Conservation (phyloP, 2,113 vertebrate genomes). For the Hypanus sabinus region DNA sequence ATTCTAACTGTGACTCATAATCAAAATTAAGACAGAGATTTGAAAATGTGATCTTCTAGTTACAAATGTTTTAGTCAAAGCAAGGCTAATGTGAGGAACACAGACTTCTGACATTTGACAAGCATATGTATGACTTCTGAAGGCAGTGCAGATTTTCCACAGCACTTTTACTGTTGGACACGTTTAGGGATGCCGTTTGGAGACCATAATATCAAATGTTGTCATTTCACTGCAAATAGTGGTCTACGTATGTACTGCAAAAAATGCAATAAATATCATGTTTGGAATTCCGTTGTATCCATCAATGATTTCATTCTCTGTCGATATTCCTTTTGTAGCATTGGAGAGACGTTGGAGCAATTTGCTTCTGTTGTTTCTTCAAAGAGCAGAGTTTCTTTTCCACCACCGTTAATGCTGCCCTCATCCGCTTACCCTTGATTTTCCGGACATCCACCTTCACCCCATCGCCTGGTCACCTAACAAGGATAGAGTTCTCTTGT, state of each 20-base stretch:
- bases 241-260: not conserved
- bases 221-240: too few species aligned
- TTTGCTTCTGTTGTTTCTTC: too few species aligned
- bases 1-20: not conserved
- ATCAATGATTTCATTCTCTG: too few species aligned
- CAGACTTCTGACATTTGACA: not conserved
- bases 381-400: too few species aligned
- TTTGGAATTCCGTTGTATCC: too few species aligned
- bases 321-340: too few species aligned
- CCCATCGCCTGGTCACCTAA: too few species aligned
- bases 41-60: not conserved
- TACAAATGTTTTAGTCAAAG: not conserved
- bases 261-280: slow-evolving; percentile 4
- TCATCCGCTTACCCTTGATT: too few species aligned
- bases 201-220: not conserved
- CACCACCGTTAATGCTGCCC: too few species aligned
- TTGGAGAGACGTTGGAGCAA: too few species aligned
- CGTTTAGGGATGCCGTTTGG: not conserved
- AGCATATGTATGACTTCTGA: not conserved
- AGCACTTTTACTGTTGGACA: not conserved
- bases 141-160: not conserved
- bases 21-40: not conserved
- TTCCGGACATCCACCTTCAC: too few species aligned
- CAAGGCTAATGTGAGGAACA: not conserved
- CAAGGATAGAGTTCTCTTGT: too few species aligned